Percentiles rank a stretch among this genome's conserved stretches.
These are phyloP conservation scores for Bradysia coprophila DNA, from an alignment of 1,140 invertebrate species.

Conservation along the genomic window DNA sequence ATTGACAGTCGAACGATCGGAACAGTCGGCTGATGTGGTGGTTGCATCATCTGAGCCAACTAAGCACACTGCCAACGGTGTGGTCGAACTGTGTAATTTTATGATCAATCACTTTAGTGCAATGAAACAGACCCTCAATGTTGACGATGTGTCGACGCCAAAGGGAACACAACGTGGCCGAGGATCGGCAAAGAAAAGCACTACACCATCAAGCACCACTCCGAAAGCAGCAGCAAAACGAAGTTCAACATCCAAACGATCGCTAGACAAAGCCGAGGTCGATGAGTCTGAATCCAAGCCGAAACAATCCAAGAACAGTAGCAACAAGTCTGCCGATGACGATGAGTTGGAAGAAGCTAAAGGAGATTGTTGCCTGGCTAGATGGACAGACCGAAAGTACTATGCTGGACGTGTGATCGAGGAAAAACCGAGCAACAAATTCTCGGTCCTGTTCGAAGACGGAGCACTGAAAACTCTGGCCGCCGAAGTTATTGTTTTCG, in stretches of 20 bases:
- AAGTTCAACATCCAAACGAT: conserved; percentile 1
- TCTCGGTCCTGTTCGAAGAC: conserved; percentile 37
- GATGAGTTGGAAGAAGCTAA: conserved; percentile 4
- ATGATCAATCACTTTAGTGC: conserved; percentile 3
- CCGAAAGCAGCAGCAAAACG: not conserved
- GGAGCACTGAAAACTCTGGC: conserved; percentile 32
- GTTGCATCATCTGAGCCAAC: not conserved
- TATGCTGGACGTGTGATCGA: conserved; percentile 33
- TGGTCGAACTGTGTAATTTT: conserved; percentile 1
- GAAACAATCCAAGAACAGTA: not conserved
- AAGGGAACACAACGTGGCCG: not conserved
- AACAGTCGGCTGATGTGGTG: not conserved
- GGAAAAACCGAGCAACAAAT: conserved; percentile 32
- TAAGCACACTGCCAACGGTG: not conserved
- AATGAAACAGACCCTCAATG: not conserved
- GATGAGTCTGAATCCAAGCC: not conserved
- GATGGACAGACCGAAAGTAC: conserved; percentile 41
- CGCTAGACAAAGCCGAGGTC: not conserved
- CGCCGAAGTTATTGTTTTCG: conserved; percentile 36
- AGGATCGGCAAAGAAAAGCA: not conserved
- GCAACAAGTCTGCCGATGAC: conserved; percentile 1
- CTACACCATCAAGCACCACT: not conserved
- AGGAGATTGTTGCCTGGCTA: conserved; percentile 32
- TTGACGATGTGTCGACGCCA: not conserved
- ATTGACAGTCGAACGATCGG: not conserved